A percentile compares a stretch with the other conserved stretches of the same genome.
Evolutionary conservation across 2,113 vertebrate genomes (phyloP).

Genomic region (Oenanthe oenanthe): DNA sequence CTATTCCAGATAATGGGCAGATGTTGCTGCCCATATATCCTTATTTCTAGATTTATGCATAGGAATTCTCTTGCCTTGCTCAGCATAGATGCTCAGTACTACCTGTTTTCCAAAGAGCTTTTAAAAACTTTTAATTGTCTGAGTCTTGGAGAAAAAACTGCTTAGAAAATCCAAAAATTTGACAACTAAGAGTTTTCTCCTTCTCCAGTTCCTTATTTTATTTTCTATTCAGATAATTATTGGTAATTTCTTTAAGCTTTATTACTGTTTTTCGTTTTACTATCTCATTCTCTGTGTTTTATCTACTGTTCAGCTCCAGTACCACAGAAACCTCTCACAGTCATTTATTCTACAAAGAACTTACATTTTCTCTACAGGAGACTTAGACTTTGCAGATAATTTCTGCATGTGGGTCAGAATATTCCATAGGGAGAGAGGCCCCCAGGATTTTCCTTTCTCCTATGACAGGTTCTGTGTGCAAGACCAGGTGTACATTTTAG

Average conservation of each 20-base stretch:
- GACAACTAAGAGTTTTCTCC: background rate
- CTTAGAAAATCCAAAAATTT: background rate
- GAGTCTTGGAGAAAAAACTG: background rate
- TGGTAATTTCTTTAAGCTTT: background rate
- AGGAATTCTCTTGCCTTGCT: conserved; percentile 24
- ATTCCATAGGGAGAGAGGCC: background rate
- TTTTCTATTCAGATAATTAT: background rate
- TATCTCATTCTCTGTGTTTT: background rate
- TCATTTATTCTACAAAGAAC: background rate
- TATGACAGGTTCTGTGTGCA: background rate
- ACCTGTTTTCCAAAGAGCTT: background rate
- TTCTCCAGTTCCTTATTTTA: background rate
- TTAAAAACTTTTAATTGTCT: conserved; percentile 29
- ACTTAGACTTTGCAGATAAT: background rate
- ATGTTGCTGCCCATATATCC: conserved; percentile 49
- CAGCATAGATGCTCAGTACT: background rate
- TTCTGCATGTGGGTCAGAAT: background rate
- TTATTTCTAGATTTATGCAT: conserved; percentile 56
- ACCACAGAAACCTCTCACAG: background rate
- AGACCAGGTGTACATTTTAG: background rate
- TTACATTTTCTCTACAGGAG: background rate
- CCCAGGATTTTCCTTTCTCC: background rate
- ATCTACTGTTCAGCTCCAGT: background rate
- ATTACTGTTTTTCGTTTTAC: background rate
- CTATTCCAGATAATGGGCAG: conserved; percentile 40